phyloP scores from a whole-genome alignment of 2,888 invertebrate species.

The Rhabditoides inermis region DNA sequence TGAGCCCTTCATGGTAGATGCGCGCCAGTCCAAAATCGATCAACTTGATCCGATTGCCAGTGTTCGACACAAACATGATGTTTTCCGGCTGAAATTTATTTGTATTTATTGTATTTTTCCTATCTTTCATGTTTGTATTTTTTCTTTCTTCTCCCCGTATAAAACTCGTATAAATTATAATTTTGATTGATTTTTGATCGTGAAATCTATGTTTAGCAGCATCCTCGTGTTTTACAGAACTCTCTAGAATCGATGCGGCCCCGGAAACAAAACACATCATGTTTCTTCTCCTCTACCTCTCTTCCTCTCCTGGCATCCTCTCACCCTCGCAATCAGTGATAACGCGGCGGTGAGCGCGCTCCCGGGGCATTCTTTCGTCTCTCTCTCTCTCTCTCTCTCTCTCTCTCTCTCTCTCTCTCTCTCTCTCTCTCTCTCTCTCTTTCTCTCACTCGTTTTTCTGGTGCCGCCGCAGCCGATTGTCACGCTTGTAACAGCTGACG shows the following conservation, averaged over 20 bases:
- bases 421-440: slow-evolving; percentile 1
- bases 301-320: too few relatives aligned
- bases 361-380: too few relatives aligned
- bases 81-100: slow-evolving; percentile 78
- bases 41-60: slow-evolving; percentile 95
- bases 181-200: too few relatives aligned
- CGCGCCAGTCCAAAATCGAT: slow-evolving; percentile 95
- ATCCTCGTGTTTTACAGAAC: too few relatives aligned
- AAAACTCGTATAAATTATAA: too few relatives aligned
- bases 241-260: too few relatives aligned
- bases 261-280: too few relatives aligned
- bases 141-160: too few relatives aligned
- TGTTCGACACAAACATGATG: slow-evolving; percentile 84
- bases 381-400: background rate
- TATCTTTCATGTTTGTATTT: slow-evolving; percentile 5
- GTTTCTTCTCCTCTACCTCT: too few relatives aligned
- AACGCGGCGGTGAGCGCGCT: too few relatives aligned
- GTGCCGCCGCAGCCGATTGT: background rate
- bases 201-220: too few relatives aligned
- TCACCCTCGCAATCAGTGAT: too few relatives aligned
- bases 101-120: background rate
- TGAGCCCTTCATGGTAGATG: slow-evolving; percentile 54
- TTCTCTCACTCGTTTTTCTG: slow-evolving; percentile 7
- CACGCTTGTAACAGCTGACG: background rate
- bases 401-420: slow-evolving; percentile 5